Base-by-base conservation (phyloP, 2,113 vertebrate genomes). In the Carollia perspicillata region DNA sequence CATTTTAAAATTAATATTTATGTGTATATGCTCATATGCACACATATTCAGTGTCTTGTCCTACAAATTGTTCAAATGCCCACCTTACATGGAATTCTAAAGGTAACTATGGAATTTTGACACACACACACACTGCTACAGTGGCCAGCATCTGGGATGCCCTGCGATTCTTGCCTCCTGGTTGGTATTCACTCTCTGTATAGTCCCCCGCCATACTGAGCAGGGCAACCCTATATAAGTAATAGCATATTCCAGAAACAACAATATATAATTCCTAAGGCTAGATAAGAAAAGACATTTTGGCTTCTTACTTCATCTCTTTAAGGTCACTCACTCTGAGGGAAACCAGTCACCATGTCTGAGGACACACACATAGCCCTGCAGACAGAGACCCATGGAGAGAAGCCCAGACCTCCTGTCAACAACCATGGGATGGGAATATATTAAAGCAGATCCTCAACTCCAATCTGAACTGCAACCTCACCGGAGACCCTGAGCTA, bases 401-500 rank as follows among this genome's bases (percentile, higher is more conserved):
- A 44, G 33, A 10, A 68, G 49, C 51, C 3, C 18, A 69, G 42
- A 1, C 8, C 55, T 44, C 58, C 35, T 14, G 60, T 22, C 80
- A 49, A 26, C 1, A 53, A 58, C 35, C 8, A 12, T 53, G 16
- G 0, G 5, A 75, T 37, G 26, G 8, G 0, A 0, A 35, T 8
- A n/a, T 30, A 26, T 33, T 81, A 18, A 22, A 53, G 26, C 2
- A 60, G 68, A 65, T 4, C 16, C 47, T 40, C 22, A 6, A 7
- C 8, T 14, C 53, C 58, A 44, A 13, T 44, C 33, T 49, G 78
- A 16, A 16, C 16, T 18, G 2, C 4, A 20, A 47, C 35, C 66
- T 60, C 51, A 68, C 14, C 28, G 49, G 35, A 79, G 47, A 74
- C 22, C 22, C 17, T 58, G n/a, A 60, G 3, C 26, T 17, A 33